Percentiles rank a stretch among this genome's conserved stretches.
Evolutionary conservation across 2,113 vertebrate species (phyloP).

Genomic region (Ahaetulla prasina): DNA sequence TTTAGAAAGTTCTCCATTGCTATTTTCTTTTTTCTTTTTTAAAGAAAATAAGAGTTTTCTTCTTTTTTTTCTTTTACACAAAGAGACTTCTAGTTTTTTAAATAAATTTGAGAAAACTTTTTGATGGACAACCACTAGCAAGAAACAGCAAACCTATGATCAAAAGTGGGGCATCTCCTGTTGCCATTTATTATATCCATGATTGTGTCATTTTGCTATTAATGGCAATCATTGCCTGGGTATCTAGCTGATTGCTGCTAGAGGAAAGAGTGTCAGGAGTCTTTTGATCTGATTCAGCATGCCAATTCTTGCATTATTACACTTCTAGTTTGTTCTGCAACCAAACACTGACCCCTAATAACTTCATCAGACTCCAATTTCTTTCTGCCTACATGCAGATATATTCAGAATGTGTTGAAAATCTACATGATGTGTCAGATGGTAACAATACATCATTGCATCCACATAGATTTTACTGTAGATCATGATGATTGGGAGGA

Average conservation of each 20-base stretch:
- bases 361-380: neutral
- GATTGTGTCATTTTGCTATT: neutral
- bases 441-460: neutral
- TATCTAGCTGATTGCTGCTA: neutral
- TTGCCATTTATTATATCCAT: neutral
- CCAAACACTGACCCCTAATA: neutral
- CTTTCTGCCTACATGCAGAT: slow-evolving; percentile 4
- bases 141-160: neutral
- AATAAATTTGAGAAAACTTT: neutral
- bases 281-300: neutral
- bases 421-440: neutral
- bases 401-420: slow-evolving; percentile 1
- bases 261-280: neutral
- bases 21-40: neutral
- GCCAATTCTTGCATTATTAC: neutral
- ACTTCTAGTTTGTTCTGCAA: neutral
- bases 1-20: neutral
- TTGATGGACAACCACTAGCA: neutral
- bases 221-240: neutral
- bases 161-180: neutral
- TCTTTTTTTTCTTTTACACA: no score
- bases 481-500: neutral
- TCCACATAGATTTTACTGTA: neutral
- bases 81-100: neutral
- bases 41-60: neutral